Conservation (phyloP, 2,113 vertebrate species). For the Anguilla rostrata region DNA sequence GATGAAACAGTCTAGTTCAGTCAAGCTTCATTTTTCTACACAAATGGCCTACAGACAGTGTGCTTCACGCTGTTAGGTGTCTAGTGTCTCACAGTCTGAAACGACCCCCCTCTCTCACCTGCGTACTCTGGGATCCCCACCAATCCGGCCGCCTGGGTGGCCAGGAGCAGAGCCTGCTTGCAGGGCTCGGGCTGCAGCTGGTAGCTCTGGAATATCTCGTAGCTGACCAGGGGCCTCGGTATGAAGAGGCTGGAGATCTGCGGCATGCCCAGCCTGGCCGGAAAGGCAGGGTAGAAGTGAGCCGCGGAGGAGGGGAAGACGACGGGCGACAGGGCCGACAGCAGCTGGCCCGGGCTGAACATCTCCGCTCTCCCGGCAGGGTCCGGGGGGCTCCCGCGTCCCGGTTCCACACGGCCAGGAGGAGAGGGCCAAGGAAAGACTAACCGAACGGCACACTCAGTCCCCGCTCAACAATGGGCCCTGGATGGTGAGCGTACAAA, state of each 20-base stretch:
- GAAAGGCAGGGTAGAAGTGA: constrained; percentile 70
- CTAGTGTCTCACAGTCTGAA: neutral
- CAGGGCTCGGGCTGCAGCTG: constrained; percentile 69
- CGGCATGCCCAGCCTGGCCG: constrained; percentile 59
- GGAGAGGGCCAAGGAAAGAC: constrained; percentile 23
- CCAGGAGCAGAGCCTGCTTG: constrained; percentile 71
- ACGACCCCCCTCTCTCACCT: constrained; percentile 58
- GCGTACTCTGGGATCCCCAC: constrained; percentile 54
- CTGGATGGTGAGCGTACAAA: constrained; percentile 5
- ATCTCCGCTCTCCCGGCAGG: constrained; percentile 52
- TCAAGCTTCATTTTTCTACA: neutral
- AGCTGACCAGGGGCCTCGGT: constrained; percentile 72
- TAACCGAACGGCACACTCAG: constrained; percentile 25
- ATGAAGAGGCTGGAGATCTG: constrained; percentile 61
- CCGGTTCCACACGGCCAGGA: neutral
- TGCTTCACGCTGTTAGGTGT: too few relatives aligned
- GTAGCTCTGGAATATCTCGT: constrained; percentile 71
- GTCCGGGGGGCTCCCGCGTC: constrained; percentile 1
- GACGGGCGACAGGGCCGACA: constrained; percentile 67
- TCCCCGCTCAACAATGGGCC: neutral
- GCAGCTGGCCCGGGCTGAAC: constrained; percentile 70
- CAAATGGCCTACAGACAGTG: too few relatives aligned
- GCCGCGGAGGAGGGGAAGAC: constrained; percentile 66
- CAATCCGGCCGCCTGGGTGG: constrained; percentile 60
- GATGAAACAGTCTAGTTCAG: neutral